Percentiles rank a stretch among this genome's conserved stretches.
Conservation (phyloP, 2,113 vertebrate genomes). For the Gallinago media region DNA sequence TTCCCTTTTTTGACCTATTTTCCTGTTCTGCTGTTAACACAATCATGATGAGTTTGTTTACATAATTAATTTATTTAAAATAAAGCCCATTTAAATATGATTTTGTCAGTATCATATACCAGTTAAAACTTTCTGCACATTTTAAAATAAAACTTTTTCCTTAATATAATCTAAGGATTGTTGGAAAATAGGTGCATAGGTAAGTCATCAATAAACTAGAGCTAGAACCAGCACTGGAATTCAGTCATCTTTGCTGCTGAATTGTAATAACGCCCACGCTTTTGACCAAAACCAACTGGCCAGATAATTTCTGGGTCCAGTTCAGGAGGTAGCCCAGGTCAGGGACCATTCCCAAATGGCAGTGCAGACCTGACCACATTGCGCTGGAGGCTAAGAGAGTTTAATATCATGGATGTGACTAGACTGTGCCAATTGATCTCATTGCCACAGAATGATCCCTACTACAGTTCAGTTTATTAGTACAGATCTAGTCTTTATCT, state of each 20-base stretch:
- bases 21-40: not conserved
- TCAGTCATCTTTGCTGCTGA: not conserved
- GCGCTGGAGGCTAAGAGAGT: not conserved
- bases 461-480: not conserved
- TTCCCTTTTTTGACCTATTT: not conserved
- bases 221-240: not conserved
- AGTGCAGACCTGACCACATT: not conserved
- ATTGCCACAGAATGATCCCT: not conserved
- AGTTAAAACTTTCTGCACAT: not conserved
- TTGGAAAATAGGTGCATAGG: not conserved
- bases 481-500: not conserved
- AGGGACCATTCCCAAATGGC: conserved; percentile 1
- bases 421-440: not conserved
- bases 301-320: not conserved
- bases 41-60: not conserved
- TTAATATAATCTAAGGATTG: not conserved
- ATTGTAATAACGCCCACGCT: not conserved
- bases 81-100: not conserved
- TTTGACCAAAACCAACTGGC: not conserved
- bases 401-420: not conserved
- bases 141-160: not conserved
- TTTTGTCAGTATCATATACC: not conserved
- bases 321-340: not conserved
- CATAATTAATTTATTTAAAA: not conserved
- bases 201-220: not conserved